Conservation (phyloP, 1,140 invertebrate species). For the Papilio glaucus region DNA sequence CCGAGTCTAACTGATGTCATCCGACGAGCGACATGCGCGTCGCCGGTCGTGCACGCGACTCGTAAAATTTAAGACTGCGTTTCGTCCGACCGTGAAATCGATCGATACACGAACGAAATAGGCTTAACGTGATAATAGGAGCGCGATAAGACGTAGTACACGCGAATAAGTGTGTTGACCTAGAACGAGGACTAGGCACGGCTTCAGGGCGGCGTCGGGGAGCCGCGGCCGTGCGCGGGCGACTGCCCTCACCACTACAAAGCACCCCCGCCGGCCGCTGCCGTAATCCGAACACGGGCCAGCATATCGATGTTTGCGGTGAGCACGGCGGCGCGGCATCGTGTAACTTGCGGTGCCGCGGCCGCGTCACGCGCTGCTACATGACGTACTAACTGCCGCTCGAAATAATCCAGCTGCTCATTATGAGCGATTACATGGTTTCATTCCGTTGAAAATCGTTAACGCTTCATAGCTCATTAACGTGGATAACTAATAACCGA, state of each 20-base stretch:
- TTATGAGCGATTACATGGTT: constrained; percentile 47
- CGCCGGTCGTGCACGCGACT: constrained; percentile 63
- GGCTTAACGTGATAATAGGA: constrained; percentile 79
- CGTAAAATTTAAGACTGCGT: constrained; percentile 71
- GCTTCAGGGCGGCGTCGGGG: constrained; percentile 72
- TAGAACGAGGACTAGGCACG: constrained; percentile 70
- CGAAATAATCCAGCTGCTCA: constrained; percentile 65
- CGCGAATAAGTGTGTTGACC: constrained; percentile 80
- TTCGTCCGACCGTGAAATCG: constrained; percentile 56
- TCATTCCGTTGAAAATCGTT: constrained; percentile 10
- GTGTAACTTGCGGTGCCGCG: constrained; percentile 49
- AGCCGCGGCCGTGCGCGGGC: constrained; percentile 70
- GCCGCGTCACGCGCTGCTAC: constrained; percentile 27
- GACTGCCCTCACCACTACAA: constrained; percentile 71
- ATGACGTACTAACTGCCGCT: constrained; percentile 52
- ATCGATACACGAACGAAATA: constrained; percentile 77
- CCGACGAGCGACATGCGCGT: constrained; percentile 72
- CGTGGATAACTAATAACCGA: background rate
- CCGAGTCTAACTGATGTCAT: constrained; percentile 80
- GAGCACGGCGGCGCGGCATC: constrained; percentile 60
- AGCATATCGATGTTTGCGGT: constrained; percentile 79
- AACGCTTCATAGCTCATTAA: background rate
- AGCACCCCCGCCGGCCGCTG: constrained; percentile 57
- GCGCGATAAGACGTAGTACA: constrained; percentile 78
- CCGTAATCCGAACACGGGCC: constrained; percentile 72